Percentiles rank a stretch among this genome's conserved stretches.
Evolutionary conservation across 2,113 vertebrate species (phyloP).

Genomic region (Pluvianellus socialis): DNA sequence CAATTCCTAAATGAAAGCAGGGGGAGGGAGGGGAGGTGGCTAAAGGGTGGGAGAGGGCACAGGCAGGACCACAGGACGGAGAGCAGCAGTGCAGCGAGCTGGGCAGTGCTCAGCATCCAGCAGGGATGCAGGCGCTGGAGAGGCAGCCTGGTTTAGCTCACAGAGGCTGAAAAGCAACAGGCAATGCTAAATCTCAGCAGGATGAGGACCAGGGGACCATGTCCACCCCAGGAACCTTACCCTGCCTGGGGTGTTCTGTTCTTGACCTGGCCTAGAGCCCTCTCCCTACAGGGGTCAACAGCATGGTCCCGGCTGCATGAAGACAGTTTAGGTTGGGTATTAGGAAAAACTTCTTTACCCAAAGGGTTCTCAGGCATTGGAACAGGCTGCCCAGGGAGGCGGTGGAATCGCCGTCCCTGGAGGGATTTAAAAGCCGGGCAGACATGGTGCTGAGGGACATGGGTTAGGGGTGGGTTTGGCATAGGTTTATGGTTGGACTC

Average conservation of each 20-base stretch:
- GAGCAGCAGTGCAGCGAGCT: accelerated
- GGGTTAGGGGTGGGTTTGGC: too few species aligned
- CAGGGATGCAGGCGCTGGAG: background rate
- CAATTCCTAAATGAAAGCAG: background rate
- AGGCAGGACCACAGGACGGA: background rate
- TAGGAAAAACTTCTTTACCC: too few species aligned
- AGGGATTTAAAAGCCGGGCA: too few species aligned
- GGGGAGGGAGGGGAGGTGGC: background rate
- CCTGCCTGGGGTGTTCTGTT: background rate
- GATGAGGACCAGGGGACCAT: background rate
- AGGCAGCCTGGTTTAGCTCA: background rate
- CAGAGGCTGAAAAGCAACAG: background rate
- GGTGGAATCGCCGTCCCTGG: too few species aligned
- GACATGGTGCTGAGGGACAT: too few species aligned
- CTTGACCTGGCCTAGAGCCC: background rate
- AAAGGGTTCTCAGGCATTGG: too few species aligned
- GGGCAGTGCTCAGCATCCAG: background rate
- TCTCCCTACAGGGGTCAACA: background rate
- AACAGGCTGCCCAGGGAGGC: too few species aligned
- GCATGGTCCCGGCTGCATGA: background rate
- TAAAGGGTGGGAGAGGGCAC: background rate
- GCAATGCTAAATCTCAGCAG: background rate
- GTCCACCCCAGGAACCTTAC: background rate
- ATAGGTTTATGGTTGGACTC: too few species aligned
- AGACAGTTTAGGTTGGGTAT: too few species aligned